Conservation (phyloP, 2,797 vertebrate genomes). For the Helarctos malayanus region DNA sequence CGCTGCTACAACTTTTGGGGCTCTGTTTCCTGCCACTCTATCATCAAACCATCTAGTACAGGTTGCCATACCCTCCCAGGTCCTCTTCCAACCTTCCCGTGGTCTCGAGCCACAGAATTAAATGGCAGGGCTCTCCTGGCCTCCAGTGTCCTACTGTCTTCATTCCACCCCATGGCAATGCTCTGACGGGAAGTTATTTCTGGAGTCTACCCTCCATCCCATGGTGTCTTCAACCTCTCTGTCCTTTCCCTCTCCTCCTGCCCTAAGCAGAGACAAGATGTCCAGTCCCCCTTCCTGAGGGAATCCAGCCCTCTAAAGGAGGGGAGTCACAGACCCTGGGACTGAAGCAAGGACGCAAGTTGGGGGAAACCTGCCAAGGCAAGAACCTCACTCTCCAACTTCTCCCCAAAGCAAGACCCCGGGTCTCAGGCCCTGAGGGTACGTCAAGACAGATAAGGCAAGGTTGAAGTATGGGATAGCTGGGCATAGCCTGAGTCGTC, state of each 20-base stretch:
- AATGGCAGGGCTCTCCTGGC: not conserved
- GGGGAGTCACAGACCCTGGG: not conserved
- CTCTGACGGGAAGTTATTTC: slow-evolving; percentile 26
- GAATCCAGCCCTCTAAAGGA: not conserved
- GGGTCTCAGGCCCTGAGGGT: not conserved
- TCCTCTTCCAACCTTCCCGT: not conserved
- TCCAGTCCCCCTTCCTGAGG: not conserved
- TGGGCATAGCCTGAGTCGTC: not conserved
- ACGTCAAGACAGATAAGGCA: not conserved
- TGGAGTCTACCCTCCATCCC: not conserved
- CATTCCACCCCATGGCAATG: not conserved
- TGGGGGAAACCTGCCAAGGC: not conserved
- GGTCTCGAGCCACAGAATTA: not conserved
- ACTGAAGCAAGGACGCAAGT: not conserved
- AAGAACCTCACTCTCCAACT: not conserved
- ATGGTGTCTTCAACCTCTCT: not conserved
- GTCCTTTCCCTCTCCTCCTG: not conserved
- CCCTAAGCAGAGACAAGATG: not conserved
- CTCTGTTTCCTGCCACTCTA: not conserved
- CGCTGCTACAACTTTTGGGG: not conserved
- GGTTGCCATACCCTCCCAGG: not conserved
- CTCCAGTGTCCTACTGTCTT: not conserved
- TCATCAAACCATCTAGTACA: not conserved
- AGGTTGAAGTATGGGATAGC: not conserved
- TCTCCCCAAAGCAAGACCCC: slow-evolving; percentile 12